Evolutionary conservation across 1,140 invertebrate species (phyloP), one percentile per base, ranked within the genome.

Genomic region (Wasmannia auropunctata): DNA sequence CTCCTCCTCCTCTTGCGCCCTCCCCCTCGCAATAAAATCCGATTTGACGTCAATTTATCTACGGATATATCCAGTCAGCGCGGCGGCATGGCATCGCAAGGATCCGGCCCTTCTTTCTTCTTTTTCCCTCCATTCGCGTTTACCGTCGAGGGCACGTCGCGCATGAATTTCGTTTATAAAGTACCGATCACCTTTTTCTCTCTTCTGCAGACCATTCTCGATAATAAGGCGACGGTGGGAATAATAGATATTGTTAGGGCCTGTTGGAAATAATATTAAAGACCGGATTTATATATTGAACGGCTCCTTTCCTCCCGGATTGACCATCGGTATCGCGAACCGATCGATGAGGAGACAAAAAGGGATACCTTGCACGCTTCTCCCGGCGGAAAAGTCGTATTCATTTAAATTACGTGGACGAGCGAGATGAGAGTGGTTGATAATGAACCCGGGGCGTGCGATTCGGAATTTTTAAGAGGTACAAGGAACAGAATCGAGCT

Each of bases 21-120:
- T 54, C 63, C 75, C 63, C 46, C 70, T 54, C 83, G 91, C 92
- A 93, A 94, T 94, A 93, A 94, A 94, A 94, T 94, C 92, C 90
- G 92, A 94, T 94, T 94, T 92, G 92, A 94, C 93, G 91, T 94
- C 92, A 93, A 94, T 94, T 94, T 94, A 94, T 94, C 94, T 92
- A 89, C 87, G 88, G 91, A 79, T 91, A 91, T 94, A 91, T 92
- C 90, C 67, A 83, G 79, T 83, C 79, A 74, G 67, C 79, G 79
- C 79, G 92, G 92, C 88, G 76, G 81, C 85, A 58, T 65, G 76
- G 81, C 85, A 58, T 65, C 58, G 88, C 65, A 79, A 54, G 79
- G 63, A 75, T n/a, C n/a, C 81, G 76, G 86, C 51, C 75, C 81
- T 60, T 60, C 56, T 83, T 67, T 79, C 34, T 46, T 81, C 74